Percentiles rank a stretch among this genome's conserved stretches.
phyloP scores from a whole-genome alignment of 2,113 vertebrate species.

The Nymphicus hollandicus region DNA sequence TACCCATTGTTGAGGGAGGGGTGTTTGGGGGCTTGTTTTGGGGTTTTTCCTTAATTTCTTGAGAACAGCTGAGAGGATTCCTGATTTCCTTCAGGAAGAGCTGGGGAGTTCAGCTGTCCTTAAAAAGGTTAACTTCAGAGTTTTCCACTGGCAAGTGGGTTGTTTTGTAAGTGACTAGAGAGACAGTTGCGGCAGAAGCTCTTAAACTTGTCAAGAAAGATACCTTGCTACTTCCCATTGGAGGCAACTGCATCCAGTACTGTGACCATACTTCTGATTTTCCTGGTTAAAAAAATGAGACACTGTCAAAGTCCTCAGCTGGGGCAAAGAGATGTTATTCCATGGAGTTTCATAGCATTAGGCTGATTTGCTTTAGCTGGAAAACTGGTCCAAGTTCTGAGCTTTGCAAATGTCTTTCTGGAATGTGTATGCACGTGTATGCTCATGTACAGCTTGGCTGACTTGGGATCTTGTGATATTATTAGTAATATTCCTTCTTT shows the following conservation, averaged over 20 bases:
- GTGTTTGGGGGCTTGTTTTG: neutral
- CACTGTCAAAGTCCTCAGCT: neutral
- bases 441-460: neutral
- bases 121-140: neutral
- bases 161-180: neutral
- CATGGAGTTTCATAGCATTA: neutral
- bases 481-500: conserved; percentile 16
- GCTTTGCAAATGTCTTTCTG: neutral
- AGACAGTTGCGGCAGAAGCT: neutral
- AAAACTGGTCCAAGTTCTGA: neutral
- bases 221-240: neutral
- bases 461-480: neutral
- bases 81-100: neutral
- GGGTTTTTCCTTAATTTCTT: neutral
- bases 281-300: neutral
- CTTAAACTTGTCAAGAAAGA: neutral
- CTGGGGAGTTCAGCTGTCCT: neutral
- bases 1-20: neutral
- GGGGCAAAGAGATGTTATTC: neutral
- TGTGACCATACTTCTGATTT: neutral
- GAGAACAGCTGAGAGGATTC: neutral
- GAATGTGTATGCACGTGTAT: neutral
- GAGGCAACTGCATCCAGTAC: neutral
- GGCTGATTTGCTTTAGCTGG: neutral
- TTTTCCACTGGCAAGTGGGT: neutral